Base-by-base conservation (phyloP, 1,140 invertebrate genomes). In the Adoxophyes honmai region DNA sequence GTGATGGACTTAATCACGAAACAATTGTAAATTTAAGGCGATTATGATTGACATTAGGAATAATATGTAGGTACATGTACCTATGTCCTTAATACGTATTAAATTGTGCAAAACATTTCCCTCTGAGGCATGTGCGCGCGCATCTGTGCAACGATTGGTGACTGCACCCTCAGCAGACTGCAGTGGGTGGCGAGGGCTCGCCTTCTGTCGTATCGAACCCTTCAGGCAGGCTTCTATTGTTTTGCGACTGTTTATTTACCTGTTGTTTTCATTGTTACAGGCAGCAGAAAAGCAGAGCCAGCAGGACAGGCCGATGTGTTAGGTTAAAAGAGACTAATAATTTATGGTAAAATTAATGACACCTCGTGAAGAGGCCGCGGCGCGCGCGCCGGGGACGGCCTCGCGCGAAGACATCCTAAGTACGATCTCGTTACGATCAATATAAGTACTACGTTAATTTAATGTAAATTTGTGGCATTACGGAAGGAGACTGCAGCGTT, bases 381-480 rank as follows among this genome's bases (percentile, higher is more conserved):
- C 58, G 63, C 54, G 60, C 54, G 59, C 51, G 57, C 57, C 35
- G 57, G 59, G 34, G 62, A 6, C 21, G 54, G 63, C 57, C 61
- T 88, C 81, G 66, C 67, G 48, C 59, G 83, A 88, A 84, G 86
- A 86, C 81, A 80, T 88, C 86, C 86, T 88, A 88, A 76, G 68
- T 66, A 72, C 79, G 86, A 88, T 86, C 86, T 88, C 86, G 86
- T 86, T 88, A 83, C 64, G 82, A 86, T 86, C 83, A 88, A 80
- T 81, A 77, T 73, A 48, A 48, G 42, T 28, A 74, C 60, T 73
- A 71, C 62, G 63, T 78, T 78, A 74, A 80, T 80, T 68, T 78
- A 82, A 75, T 78, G 56, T 82, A 73, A 78, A 77, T 77, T n/a
- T 72, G 83, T 86, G 86, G 86, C 85, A 88, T 88, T 86, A 86